These are phyloP conservation scores for Hippocampus zosterae DNA, from an alignment of 2,113 vertebrate species.

Conservation along the genomic window DNA sequence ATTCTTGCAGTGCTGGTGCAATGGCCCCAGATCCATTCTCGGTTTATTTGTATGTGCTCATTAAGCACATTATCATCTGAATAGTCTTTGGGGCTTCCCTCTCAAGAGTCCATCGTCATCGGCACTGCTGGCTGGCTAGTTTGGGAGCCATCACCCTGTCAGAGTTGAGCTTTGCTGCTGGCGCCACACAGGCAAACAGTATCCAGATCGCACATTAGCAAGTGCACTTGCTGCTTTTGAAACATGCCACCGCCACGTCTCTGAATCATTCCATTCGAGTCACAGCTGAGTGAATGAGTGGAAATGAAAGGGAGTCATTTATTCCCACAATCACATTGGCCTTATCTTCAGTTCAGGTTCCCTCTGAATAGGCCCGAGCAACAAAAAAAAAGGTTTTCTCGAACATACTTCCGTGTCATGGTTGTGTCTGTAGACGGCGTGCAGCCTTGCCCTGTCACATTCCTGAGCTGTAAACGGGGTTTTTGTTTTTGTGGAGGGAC, in stretches of 20 bases:
- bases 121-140: conserved; percentile 20
- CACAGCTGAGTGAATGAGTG: conserved; percentile 14
- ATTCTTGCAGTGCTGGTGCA: conserved; percentile 7
- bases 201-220: conserved; percentile 35
- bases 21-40: conserved; percentile 16
- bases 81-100: conserved; percentile 28
- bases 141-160: conserved; percentile 18
- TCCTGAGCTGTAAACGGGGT: conserved; percentile 26
- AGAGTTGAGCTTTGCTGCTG: conserved; percentile 13
- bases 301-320: not conserved
- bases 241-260: conserved; percentile 26
- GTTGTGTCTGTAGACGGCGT: not conserved
- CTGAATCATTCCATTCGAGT: conserved; percentile 27
- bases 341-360: conserved; percentile 1
- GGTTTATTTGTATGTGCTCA: conserved; percentile 24
- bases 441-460: conserved; percentile 3
- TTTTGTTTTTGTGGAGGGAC: conserved; percentile 12
- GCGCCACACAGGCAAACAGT: not conserved
- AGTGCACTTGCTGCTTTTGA: conserved; percentile 21
- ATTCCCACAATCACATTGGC: not conserved
- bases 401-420: not conserved
- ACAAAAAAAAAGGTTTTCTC: not conserved
- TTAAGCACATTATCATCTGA: conserved; percentile 37
- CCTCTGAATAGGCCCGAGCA: not conserved
- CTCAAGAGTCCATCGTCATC: conserved; percentile 12